phyloP scores from a whole-genome alignment of 2,888 invertebrate species.

The Cyclophora punctaria region DNA sequence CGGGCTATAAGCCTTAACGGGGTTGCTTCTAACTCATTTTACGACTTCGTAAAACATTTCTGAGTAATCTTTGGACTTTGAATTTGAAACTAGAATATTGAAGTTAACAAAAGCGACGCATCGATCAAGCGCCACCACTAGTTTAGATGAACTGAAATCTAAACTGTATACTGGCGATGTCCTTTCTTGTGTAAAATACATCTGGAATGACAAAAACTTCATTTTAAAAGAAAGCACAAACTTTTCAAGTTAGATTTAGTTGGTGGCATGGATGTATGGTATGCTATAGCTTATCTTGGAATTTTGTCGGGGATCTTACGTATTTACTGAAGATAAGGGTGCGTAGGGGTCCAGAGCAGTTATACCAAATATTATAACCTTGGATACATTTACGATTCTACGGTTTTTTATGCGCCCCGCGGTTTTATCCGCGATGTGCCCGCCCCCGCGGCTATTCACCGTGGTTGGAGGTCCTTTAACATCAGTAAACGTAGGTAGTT shows the following conservation, averaged over 20 bases:
- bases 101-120: conserved; percentile 49
- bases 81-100: conserved; percentile 29
- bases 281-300: background rate
- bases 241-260: background rate
- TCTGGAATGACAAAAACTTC: conserved; percentile 36
- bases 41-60: conserved; percentile 27
- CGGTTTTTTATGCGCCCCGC: too few relatives aligned
- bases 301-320: background rate
- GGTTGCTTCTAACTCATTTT: too few relatives aligned
- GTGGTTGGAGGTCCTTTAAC: background rate
- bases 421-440: too few relatives aligned
- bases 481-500: background rate
- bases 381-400: too few relatives aligned
- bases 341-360: too few relatives aligned
- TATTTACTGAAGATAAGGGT: too few relatives aligned
- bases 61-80: conserved; percentile 42
- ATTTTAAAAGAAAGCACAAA: background rate
- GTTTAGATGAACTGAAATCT: conserved; percentile 50
- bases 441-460: too few relatives aligned
- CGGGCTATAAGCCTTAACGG: too few relatives aligned
- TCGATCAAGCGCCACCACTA: conserved; percentile 55
- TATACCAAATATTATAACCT: too few relatives aligned
- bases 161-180: conserved; percentile 58
- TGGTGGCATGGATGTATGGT: background rate
- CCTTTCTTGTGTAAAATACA: conserved; percentile 58